These are phyloP conservation scores for Alethe castanea DNA, from an alignment of 2,113 vertebrate genomes.

Conservation along the genomic window DNA sequence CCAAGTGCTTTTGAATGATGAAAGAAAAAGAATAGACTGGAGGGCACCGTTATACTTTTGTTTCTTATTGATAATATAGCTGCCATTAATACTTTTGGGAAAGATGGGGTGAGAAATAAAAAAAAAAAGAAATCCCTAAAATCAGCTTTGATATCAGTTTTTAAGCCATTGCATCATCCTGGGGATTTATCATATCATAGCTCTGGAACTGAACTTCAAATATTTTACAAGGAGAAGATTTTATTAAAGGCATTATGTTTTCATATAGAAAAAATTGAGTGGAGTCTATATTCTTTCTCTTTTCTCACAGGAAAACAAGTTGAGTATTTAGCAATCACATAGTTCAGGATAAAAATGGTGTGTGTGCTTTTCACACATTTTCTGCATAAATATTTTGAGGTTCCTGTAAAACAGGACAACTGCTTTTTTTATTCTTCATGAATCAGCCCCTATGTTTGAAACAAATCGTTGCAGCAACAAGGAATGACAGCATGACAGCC, in stretches of 20 bases:
- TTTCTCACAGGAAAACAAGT: background rate
- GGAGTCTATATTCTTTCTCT: background rate
- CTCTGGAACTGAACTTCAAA: background rate
- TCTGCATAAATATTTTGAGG: constrained; percentile 58
- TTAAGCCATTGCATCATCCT: background rate
- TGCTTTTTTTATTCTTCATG: constrained; percentile 55
- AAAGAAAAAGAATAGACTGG: background rate
- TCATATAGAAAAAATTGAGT: background rate
- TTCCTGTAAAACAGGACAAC: constrained; percentile 61
- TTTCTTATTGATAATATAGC: background rate
- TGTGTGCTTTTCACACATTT: constrained; percentile 38
- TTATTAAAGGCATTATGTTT: constrained; percentile 23
- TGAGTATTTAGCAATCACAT: constrained; percentile 7
- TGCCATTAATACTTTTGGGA: background rate
- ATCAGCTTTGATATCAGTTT: background rate
- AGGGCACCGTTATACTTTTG: background rate
- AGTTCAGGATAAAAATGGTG: constrained; percentile 32
- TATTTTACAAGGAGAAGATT: background rate
- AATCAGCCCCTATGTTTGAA: constrained; percentile 72
- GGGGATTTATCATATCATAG: background rate
- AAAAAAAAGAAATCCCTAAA: background rate
- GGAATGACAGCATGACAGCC: constrained; percentile 76
- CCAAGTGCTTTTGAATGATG: background rate
- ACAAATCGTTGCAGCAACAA: constrained; percentile 72
- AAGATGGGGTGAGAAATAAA: background rate